Evolutionary conservation across 2,888 invertebrate species (phyloP).

Genomic region (Xylophagus ater): DNA sequence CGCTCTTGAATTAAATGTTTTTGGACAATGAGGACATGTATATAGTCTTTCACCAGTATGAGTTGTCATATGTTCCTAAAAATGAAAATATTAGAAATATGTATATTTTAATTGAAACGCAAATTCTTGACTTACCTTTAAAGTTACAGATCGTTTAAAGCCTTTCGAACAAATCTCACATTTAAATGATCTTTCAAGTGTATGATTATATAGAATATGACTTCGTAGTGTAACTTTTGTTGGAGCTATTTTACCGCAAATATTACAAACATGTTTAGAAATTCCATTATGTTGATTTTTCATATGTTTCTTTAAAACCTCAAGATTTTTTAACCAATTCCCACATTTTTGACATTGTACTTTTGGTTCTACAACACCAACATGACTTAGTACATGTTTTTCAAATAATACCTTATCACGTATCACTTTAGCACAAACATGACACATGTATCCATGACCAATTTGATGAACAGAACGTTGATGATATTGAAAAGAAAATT

Average conservation of each 20-base stretch:
- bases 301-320: conserved; percentile 11
- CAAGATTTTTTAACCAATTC: conserved; percentile 13
- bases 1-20: conserved; percentile 17
- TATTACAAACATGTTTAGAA: conserved; percentile 11
- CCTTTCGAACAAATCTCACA: conserved; percentile 17
- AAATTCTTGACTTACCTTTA: conserved; percentile 7
- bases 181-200: conserved; percentile 8
- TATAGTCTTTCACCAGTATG: conserved; percentile 17
- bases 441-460: conserved; percentile 4
- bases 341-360: conserved; percentile 15
- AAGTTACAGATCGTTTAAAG: conserved; percentile 13
- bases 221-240: conserved; percentile 14
- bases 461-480: conserved; percentile 7
- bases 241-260: conserved; percentile 15
- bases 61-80: conserved; percentile 16
- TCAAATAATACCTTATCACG: conserved; percentile 11
- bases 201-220: conserved; percentile 17
- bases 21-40: conserved; percentile 17
- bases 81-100: neutral
- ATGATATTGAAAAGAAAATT: conserved; percentile 8
- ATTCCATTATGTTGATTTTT: conserved; percentile 5
- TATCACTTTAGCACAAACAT: conserved; percentile 13
- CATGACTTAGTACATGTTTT: conserved; percentile 9
- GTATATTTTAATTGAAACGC: neutral
- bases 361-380: conserved; percentile 7